These are phyloP conservation scores for Eidolon dupreanum DNA, from an alignment of 2,797 vertebrate species.

Conservation along the genomic window DNA sequence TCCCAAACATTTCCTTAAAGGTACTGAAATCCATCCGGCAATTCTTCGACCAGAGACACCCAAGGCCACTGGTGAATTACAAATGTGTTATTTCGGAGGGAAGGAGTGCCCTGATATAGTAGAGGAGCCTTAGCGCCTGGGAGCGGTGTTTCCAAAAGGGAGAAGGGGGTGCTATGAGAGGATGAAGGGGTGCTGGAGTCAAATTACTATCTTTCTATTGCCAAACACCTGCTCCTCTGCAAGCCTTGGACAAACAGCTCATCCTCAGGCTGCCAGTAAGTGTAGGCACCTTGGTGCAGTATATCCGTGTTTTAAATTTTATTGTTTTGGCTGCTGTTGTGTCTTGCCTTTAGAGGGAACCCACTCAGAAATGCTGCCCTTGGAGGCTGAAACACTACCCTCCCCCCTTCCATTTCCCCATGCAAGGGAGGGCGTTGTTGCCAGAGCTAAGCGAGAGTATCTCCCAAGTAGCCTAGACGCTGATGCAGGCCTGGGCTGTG, in stretches of 20 bases:
- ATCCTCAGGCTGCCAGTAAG: not conserved
- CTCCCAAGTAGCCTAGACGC: slow-evolving; percentile 52
- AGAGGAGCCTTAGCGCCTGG: slow-evolving; percentile 45
- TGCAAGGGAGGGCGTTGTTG: slow-evolving; percentile 8
- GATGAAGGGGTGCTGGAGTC: not conserved
- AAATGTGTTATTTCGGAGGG: not conserved
- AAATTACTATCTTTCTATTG: slow-evolving; percentile 13
- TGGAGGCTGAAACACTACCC: slow-evolving; percentile 51
- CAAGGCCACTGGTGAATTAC: not conserved
- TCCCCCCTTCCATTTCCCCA: not conserved
- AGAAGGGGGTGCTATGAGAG: not conserved
- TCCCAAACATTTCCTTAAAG: slow-evolving; percentile 21
- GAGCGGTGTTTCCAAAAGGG: slow-evolving; percentile 61
- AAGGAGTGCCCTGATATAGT: slow-evolving; percentile 24
- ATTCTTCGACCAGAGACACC: slow-evolving; percentile 26
- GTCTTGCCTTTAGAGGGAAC: slow-evolving; percentile 42
- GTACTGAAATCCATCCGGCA: not conserved
- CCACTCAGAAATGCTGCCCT: slow-evolving; percentile 37
- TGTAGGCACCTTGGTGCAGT: slow-evolving; percentile 33
- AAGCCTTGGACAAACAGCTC: not conserved
- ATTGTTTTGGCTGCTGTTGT: not conserved
- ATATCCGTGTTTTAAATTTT: not conserved
- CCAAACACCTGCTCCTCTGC: not conserved
- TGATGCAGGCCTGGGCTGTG: slow-evolving; percentile 67
- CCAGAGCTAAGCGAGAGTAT: slow-evolving; percentile 48